phyloP scores from a whole-genome alignment of 2,113 vertebrate genomes.

The Excalfactoria chinensis region DNA sequence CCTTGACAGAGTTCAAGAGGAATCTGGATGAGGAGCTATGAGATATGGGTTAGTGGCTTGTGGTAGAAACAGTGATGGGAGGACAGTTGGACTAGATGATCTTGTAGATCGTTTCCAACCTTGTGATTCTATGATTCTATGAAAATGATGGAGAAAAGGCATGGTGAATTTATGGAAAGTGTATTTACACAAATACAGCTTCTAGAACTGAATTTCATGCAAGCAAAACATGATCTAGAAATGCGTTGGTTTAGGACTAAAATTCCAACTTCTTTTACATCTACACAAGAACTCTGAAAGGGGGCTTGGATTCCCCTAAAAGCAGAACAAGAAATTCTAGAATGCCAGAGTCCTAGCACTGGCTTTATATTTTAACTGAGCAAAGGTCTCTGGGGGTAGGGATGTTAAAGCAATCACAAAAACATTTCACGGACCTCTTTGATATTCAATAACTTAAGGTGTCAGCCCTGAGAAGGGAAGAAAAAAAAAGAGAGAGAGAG shows the following conservation, averaged over 20 bases:
- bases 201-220: background rate
- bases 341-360: background rate
- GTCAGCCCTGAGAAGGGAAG: background rate
- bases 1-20: no score
- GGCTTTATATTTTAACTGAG: constrained; percentile 1
- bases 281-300: background rate
- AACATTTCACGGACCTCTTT: background rate
- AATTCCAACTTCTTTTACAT: background rate
- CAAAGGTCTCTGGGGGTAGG: background rate
- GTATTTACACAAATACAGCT: background rate
- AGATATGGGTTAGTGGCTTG: no score
- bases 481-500: background rate
- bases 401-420: background rate
- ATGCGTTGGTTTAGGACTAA: background rate
- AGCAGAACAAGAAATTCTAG: background rate
- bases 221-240: background rate
- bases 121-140: no score
- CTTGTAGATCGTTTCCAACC: no score
- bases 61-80: no score
- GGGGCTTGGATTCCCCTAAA: background rate
- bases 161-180: background rate
- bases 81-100: no score
- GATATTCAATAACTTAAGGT: background rate
- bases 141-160: background rate
- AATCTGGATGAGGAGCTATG: no score